Percentiles rank a stretch among this genome's conserved stretches.
phyloP scores from a whole-genome alignment of 2,113 vertebrate genomes.

The Toxotes jaculatrix region DNA sequence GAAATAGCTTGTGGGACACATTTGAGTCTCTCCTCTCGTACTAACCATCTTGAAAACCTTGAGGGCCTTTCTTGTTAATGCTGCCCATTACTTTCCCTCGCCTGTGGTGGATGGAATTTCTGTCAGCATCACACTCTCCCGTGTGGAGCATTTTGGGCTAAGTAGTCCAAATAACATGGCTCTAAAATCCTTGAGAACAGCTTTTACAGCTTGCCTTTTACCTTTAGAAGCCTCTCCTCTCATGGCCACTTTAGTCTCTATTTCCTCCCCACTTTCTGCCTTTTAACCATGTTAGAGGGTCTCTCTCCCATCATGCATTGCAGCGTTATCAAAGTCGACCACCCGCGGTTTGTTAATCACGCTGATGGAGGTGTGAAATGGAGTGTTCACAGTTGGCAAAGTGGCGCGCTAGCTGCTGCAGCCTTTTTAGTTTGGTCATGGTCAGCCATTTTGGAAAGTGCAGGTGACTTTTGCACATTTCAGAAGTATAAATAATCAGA shows the following conservation, averaged over 20 bases:
- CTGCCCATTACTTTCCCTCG: constrained; percentile 65
- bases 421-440: constrained; percentile 31
- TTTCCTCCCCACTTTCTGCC: constrained; percentile 67
- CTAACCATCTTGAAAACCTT: constrained; percentile 69
- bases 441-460: constrained; percentile 51
- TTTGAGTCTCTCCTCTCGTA: constrained; percentile 40
- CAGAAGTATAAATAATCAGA: constrained; percentile 11
- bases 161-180: constrained; percentile 76
- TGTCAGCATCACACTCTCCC: constrained; percentile 53
- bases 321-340: constrained; percentile 71
- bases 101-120: constrained; percentile 57
- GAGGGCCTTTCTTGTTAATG: constrained; percentile 69
- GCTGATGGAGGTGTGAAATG: constrained; percentile 71
- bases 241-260: constrained; percentile 70
- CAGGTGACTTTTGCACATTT: constrained; percentile 19
- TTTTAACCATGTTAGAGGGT: constrained; percentile 72
- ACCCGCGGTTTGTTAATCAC: constrained; percentile 74
- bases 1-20: constrained; percentile 40
- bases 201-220: constrained; percentile 72
- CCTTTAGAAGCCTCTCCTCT: constrained; percentile 72
- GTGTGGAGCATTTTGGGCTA: constrained; percentile 66
- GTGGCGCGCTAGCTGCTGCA: constrained; percentile 8
- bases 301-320: constrained; percentile 70
- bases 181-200: constrained; percentile 73
- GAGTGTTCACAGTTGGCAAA: constrained; percentile 58